Evolutionary conservation across 64 coral and sea anemone species (phyloP).

Genomic region (Montipora efflorescens): DNA sequence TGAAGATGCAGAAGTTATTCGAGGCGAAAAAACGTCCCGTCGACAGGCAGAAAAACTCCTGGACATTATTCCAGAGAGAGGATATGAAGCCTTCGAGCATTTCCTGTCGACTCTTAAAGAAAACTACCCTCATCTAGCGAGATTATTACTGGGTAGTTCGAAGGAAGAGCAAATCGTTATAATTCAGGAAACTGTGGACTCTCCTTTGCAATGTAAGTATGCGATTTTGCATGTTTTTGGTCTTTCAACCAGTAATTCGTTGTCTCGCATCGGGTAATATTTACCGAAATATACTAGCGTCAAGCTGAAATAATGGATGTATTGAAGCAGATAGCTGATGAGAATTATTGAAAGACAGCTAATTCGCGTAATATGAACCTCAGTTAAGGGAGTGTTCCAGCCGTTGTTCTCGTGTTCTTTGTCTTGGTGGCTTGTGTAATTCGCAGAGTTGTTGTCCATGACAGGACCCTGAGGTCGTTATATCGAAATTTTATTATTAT

Average conservation of each 20-base stretch:
- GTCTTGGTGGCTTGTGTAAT: too few species aligned
- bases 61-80: constrained; percentile 87
- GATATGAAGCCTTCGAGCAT: constrained; percentile 80
- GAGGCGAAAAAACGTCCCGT: constrained; percentile 63
- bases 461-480: too few species aligned
- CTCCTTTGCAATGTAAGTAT: constrained; percentile 79
- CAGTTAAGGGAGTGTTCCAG: neutral
- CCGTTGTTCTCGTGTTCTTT: neutral
- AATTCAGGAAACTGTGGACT: constrained; percentile 74
- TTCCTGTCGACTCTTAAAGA: constrained; percentile 80
- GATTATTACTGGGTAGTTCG: constrained; percentile 70
- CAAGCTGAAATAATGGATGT: neutral
- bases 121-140: constrained; percentile 92
- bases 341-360: too few species aligned
- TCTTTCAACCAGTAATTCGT: neutral
- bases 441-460: too few species aligned
- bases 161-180: constrained; percentile 21
- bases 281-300: neutral
- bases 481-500: too few species aligned
- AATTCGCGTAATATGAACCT: neutral
- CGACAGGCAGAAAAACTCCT: constrained; percentile 77
- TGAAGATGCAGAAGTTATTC: constrained; percentile 79
- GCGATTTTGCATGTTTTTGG: neutral
- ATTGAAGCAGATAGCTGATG: neutral
- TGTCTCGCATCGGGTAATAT: neutral